Conservation (phyloP, 2,888 invertebrate species). For the Perizoma flavofasciatum region DNA sequence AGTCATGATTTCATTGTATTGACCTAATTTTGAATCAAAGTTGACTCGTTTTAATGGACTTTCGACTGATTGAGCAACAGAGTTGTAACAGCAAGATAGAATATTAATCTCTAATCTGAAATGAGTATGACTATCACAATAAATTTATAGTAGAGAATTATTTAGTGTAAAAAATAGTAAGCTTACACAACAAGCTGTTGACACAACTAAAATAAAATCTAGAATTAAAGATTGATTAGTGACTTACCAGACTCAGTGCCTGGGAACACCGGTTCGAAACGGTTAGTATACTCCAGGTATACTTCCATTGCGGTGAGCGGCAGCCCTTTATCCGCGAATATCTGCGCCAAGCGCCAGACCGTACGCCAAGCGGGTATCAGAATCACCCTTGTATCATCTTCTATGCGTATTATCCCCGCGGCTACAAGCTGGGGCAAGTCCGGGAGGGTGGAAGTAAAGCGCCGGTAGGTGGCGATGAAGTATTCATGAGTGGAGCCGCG, state of each 20-base stretch:
- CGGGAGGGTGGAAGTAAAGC: conserved; percentile 52
- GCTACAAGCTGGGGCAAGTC: conserved; percentile 52
- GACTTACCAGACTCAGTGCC: conserved; percentile 58
- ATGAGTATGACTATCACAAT: too few species aligned
- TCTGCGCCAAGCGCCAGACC: conserved; percentile 68
- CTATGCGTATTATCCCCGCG: conserved; percentile 53
- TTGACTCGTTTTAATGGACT: too few species aligned
- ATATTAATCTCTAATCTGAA: too few species aligned
- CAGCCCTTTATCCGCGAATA: conserved; percentile 53
- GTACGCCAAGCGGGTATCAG: conserved; percentile 65
- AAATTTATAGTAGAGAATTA: background rate
- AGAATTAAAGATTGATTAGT: too few species aligned
- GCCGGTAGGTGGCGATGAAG: conserved; percentile 59
- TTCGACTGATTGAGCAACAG: too few species aligned
- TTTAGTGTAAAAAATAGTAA: too few species aligned
- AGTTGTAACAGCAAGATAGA: too few species aligned
- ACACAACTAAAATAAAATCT: too few species aligned
- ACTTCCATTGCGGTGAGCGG: conserved; percentile 54
- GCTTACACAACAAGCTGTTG: too few species aligned
- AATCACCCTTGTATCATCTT: conserved; percentile 43
- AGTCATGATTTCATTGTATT: too few species aligned
- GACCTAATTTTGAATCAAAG: too few species aligned
- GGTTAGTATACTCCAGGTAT: conserved; percentile 57
- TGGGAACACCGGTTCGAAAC: conserved; percentile 65
- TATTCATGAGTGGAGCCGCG: conserved; percentile 64